These are phyloP conservation scores for roundworm (Caenorhabditis elegans) DNA, from an alignment of 1,140 invertebrate genomes.

Conservation along the genomic window DNA sequence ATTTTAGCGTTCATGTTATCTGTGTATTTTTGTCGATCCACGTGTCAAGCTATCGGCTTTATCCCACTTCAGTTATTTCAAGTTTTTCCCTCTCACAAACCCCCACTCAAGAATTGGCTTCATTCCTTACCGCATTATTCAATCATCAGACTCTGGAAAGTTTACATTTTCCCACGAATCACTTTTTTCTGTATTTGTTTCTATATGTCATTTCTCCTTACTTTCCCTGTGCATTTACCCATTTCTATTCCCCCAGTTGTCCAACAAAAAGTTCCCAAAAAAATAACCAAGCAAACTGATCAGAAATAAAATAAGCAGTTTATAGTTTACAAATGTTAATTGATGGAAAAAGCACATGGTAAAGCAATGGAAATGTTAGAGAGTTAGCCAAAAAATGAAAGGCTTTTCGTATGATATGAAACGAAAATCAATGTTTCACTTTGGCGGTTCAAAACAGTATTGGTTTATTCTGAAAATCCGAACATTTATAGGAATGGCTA, in stretches of 20 bases:
- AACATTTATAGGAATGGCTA: constrained; percentile 29
- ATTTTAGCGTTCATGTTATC: neutral
- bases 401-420: neutral
- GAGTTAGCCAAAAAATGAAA: neutral
- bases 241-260: neutral
- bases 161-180: neutral
- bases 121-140: neutral
- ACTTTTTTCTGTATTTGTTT: constrained; percentile 1
- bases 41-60: constrained; percentile 9
- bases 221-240: neutral
- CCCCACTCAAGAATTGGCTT: neutral
- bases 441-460: neutral
- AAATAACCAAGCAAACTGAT: neutral
- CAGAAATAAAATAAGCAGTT: neutral
- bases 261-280: neutral
- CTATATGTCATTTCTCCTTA: neutral
- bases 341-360: neutral
- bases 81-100: neutral
- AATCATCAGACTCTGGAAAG: neutral
- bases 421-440: neutral
- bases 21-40: constrained; percentile 10
- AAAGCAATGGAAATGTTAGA: neutral
- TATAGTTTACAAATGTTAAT: neutral
- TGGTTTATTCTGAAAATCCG: neutral
- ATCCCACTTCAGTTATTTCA: constrained; percentile 20